These are phyloP conservation scores for Bufo gargarizans DNA, from an alignment of 2,113 vertebrate genomes.

Conservation along the genomic window DNA sequence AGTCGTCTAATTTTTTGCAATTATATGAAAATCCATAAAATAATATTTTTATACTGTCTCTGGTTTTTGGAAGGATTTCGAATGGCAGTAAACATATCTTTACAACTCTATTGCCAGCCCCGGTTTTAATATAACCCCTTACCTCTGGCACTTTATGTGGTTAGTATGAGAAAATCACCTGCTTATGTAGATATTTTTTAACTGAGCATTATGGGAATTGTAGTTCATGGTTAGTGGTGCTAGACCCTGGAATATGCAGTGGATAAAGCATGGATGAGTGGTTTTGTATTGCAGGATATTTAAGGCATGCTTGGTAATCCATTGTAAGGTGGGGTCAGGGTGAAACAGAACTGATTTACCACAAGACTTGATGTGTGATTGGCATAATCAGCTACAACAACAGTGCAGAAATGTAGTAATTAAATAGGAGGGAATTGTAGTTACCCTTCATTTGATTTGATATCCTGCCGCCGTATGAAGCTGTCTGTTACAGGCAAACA, in stretches of 20 bases:
- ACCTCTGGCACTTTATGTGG: too few species aligned
- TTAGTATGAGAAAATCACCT: too few species aligned
- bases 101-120: too few species aligned
- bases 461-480: conserved; percentile 74
- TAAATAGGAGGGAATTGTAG: conserved; percentile 63
- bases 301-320: conserved; percentile 56
- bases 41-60: too few species aligned
- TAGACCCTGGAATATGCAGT: neutral
- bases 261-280: neutral
- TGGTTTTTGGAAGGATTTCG: too few species aligned
- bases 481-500: conserved; percentile 74
- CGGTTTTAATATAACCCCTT: too few species aligned
- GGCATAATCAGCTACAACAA: conserved; percentile 63
- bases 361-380: conserved; percentile 63
- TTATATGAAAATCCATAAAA: too few species aligned
- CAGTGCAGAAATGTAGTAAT: conserved; percentile 65
- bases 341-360: conserved; percentile 64
- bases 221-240: neutral
- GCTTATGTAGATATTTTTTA: neutral
- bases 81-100: too few species aligned
- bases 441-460: conserved; percentile 72
- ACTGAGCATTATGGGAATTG: neutral
- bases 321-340: conserved; percentile 61
- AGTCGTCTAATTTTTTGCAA: too few species aligned
- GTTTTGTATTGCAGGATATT: conserved; percentile 49